Evolutionary conservation across 2,888 invertebrate species (phyloP).

Genomic region (Pediacus dermestoides): DNA sequence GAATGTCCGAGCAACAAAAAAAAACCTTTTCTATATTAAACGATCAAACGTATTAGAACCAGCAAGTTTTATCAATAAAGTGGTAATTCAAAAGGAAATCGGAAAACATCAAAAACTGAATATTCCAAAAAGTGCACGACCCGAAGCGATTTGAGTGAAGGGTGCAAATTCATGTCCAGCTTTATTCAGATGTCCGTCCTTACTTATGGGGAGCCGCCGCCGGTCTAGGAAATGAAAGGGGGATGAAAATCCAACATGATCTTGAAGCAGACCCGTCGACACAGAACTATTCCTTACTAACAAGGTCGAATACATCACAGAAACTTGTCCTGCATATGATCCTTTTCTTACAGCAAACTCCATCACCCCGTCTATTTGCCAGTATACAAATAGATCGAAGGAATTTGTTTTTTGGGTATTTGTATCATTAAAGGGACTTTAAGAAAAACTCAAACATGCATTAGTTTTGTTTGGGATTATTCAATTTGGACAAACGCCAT

Average conservation of each 20-base stretch:
- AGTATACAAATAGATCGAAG: slow-evolving; percentile 15
- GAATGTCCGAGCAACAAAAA: too few relatives aligned
- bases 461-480: too few relatives aligned
- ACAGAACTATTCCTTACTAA: slow-evolving; percentile 34
- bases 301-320: slow-evolving; percentile 32
- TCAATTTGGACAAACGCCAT: too few relatives aligned
- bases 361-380: slow-evolving; percentile 5
- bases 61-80: slow-evolving; percentile 12
- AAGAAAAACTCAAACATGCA: too few relatives aligned
- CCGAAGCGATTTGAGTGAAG: slow-evolving; percentile 29
- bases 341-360: slow-evolving; percentile 11
- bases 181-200: slow-evolving; percentile 38
- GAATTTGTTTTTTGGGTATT: slow-evolving; percentile 16
- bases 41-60: too few relatives aligned
- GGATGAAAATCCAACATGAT: slow-evolving; percentile 44
- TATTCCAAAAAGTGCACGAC: slow-evolving; percentile 22
- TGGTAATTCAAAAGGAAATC: slow-evolving; percentile 11
- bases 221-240: slow-evolving; percentile 41
- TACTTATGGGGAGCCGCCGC: slow-evolving; percentile 31
- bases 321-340: slow-evolving; percentile 15
- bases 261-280: slow-evolving; percentile 38
- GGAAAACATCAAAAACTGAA: slow-evolving; percentile 25
- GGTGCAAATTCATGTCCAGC: slow-evolving; percentile 40
- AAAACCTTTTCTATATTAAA: too few relatives aligned
- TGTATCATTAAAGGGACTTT: background rate